These are phyloP conservation scores for Acromyrmex charruanus DNA, from an alignment of 1,140 invertebrate species.

Conservation along the genomic window DNA sequence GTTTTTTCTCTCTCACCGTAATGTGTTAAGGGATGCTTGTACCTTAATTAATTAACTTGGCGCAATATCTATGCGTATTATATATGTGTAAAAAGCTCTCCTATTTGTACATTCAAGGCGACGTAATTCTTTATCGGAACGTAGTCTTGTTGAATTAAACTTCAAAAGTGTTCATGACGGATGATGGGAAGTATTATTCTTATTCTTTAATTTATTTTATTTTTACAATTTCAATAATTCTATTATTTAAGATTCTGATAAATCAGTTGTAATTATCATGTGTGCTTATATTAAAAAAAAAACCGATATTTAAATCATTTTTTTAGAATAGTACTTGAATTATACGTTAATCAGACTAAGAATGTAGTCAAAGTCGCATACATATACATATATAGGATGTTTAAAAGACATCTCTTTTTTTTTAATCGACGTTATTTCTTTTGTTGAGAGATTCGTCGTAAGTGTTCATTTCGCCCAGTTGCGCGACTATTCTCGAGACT, in stretches of 20 bases:
- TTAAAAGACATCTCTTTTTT: not conserved
- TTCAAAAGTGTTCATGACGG: not conserved
- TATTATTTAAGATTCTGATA: not conserved
- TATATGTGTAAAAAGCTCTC: not conserved
- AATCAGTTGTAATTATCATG: not conserved
- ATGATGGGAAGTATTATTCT: not conserved
- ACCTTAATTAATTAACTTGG: conserved; percentile 48
- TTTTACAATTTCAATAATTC: not conserved
- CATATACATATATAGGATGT: not conserved
- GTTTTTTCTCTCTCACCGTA: not conserved
- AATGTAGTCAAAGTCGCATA: no score
- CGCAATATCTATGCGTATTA: conserved; percentile 7
- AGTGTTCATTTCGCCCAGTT: not conserved
- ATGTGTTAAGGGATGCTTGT: conserved; percentile 5
- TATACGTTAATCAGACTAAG: not conserved
- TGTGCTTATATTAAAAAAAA: not conserved
- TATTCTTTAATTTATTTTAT: conserved; percentile 7
- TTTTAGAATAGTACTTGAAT: not conserved
- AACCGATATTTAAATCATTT: not conserved
- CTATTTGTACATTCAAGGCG: not conserved
- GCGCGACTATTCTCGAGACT: not conserved
- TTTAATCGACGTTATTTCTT: not conserved
- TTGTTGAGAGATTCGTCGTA: not conserved
- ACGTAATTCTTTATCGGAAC: not conserved
- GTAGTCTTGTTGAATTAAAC: not conserved